Evolutionary conservation across 2,888 invertebrate species (phyloP), one percentile per base, ranked within the genome.

Genomic region (Plusia festucae): DNA sequence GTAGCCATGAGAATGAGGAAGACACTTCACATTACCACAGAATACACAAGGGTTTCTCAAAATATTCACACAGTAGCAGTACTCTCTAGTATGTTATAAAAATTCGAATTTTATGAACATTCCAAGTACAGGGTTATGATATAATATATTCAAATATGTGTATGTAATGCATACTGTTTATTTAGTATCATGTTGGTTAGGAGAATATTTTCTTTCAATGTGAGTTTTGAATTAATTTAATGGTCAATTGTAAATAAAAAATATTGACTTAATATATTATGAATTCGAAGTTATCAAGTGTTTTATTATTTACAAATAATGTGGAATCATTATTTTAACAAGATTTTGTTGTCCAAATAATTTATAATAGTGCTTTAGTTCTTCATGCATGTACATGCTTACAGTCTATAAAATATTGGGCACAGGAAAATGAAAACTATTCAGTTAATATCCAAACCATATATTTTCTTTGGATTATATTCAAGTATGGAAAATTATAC

Each of bases 1-100:
- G 88, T 3, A 92, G 90, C 65, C 89, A 91, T 75, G 92, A 94
- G 77, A 93, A 93, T 73, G 93, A 94, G 72, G 91, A 93, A 44
- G 90, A 92, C 52, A 91, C 89, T 79, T 81, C 87, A 15, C 84
- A 82, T 22, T 89, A 87, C 77, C 84, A 80, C 69, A 88, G 88
- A 66, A 57, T 86, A 9, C 85, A 82, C 70, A 91, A 86, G 83
- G 87, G 85, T 70, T 86, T 85, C 76, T 86, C 90, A 15, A 91
- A 91, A 62, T 93, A 90, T 82, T 79, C 88, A 18, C 91, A 92
- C 79, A 88, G 93, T 76, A 90, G 92, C 70, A 94, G 92, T 69
- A 94, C 94, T 78, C 76, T 93, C 60, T 92, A 83, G 83, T 53
- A 30, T 22, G 18, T 44, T 11, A 53, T 55, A 15, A 30, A 44